Conservation (phyloP, 2,888 invertebrate genomes). For the Andrena bicolor region DNA sequence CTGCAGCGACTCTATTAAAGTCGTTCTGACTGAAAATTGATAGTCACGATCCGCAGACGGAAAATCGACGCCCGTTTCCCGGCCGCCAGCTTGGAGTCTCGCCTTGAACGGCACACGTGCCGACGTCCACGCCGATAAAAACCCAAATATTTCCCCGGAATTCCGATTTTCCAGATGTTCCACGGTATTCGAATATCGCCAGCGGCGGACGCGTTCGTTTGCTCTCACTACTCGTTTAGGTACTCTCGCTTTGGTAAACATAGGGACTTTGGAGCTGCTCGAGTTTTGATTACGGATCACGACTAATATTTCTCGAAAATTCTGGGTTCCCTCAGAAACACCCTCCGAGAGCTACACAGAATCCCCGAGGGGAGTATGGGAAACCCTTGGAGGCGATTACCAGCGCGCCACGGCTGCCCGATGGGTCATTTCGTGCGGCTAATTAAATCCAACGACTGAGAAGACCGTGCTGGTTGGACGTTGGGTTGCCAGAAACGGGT, state of each 20-base stretch:
- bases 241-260: background rate
- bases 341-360: background rate
- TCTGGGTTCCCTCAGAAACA: background rate
- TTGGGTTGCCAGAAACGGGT: slow-evolving; percentile 31
- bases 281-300: background rate
- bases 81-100: background rate
- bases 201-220: background rate
- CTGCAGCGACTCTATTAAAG: slow-evolving; percentile 23
- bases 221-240: background rate
- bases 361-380: background rate
- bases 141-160: slow-evolving; percentile 16
- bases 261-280: background rate
- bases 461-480: slow-evolving; percentile 10
- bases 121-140: background rate
- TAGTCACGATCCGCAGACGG: background rate
- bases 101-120: background rate
- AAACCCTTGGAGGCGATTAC: background rate
- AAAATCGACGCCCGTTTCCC: background rate
- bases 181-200: background rate
- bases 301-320: slow-evolving; percentile 7
- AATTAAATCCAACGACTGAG: slow-evolving; percentile 50
- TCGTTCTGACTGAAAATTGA: background rate
- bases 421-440: slow-evolving; percentile 45
- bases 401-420: background rate
- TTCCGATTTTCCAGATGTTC: slow-evolving; percentile 9